Conservation (phyloP, 2,888 invertebrate genomes). For the Ditula angustiorana region DNA sequence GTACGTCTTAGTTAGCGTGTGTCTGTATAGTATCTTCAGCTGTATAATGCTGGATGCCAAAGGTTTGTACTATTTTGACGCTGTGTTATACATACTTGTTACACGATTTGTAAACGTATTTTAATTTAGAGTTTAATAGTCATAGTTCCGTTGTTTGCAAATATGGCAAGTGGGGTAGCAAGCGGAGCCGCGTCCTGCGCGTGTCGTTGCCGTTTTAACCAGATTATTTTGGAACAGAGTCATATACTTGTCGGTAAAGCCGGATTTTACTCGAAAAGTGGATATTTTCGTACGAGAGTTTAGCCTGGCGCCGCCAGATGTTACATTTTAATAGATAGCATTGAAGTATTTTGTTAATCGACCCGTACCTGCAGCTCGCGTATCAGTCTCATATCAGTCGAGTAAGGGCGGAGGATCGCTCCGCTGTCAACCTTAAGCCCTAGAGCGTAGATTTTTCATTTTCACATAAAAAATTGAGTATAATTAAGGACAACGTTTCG, state of each 20-base stretch:
- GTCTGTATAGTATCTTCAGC: conserved; percentile 46
- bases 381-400: conserved; percentile 41
- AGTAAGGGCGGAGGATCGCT: conserved; percentile 54
- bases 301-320: conserved; percentile 55
- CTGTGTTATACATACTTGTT: conserved; percentile 58
- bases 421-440: conserved; percentile 56
- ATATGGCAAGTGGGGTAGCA: conserved; percentile 45
- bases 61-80: conserved; percentile 60
- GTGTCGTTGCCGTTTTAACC: conserved; percentile 58
- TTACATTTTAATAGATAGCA: conserved; percentile 43
- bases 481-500: conserved; percentile 20
- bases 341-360: conserved; percentile 38
- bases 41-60: conserved; percentile 68
- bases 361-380: conserved; percentile 37
- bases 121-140: conserved; percentile 46
- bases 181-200: background rate
- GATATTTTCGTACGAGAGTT: conserved; percentile 74
- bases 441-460: conserved; percentile 56
- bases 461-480: conserved; percentile 46
- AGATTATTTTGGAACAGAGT: conserved; percentile 68
- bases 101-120: conserved; percentile 53
- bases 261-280: conserved; percentile 57
- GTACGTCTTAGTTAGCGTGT: conserved; percentile 46
- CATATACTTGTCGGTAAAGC: conserved; percentile 43
- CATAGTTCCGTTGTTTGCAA: conserved; percentile 44